A percentile compares a stretch with the other conserved stretches of the same genome.
Evolutionary conservation across 1,140 invertebrate genomes (phyloP).

Genomic region (Papilio polytes): DNA sequence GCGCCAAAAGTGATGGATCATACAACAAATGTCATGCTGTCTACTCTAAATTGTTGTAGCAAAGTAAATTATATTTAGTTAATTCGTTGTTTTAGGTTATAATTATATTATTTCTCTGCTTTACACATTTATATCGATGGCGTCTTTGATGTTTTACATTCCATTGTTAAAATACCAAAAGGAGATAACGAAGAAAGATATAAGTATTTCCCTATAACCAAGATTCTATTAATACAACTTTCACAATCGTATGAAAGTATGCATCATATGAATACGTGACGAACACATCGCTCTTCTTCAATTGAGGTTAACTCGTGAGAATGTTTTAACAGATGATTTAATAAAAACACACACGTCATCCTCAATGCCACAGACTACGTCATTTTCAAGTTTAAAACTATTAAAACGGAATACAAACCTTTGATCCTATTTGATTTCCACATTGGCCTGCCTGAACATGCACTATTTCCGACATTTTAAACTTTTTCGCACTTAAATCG

Average conservation of each 20-base stretch:
- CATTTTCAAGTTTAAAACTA: conserved; percentile 24
- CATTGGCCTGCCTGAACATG: conserved; percentile 97
- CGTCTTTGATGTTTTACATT: background rate
- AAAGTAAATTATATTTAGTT: too few relatives aligned
- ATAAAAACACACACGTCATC: conserved; percentile 1
- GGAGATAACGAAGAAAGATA: background rate
- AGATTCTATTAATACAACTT: conserved; percentile 21
- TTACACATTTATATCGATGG: background rate
- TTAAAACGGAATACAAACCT: conserved; percentile 85
- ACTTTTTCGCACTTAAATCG: background rate
- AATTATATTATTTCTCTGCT: background rate
- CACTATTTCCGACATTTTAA: conserved; percentile 95
- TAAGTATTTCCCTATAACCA: background rate
- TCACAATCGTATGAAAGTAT: conserved; percentile 13
- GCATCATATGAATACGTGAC: background rate
- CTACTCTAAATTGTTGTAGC: background rate
- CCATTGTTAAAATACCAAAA: background rate
- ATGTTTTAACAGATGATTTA: conserved; percentile 11
- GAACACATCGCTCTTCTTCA: background rate
- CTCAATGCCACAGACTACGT: background rate
- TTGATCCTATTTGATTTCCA: conserved; percentile 97
- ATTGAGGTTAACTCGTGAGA: conserved; percentile 14
- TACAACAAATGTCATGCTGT: background rate
- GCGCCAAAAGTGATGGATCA: background rate
- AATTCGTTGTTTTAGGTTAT: background rate